phyloP scores from a whole-genome alignment of 2,888 invertebrate species.

The Apotomis capreana region DNA sequence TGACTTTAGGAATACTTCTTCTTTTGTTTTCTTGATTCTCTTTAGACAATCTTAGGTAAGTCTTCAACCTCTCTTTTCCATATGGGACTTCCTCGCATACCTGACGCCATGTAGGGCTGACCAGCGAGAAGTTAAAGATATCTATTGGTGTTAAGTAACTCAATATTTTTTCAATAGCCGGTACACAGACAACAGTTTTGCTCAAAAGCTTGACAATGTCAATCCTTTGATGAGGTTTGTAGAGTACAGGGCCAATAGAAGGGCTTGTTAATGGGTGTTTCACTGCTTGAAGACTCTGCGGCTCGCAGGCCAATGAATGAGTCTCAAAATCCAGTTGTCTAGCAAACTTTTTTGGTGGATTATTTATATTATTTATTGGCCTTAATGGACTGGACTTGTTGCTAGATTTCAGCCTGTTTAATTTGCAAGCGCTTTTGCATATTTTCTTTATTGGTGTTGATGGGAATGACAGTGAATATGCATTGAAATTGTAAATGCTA shows the following conservation, averaged over 20 bases:
- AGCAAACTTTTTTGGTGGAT: slow-evolving; percentile 64
- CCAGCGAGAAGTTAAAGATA: slow-evolving; percentile 68
- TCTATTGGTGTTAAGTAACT: slow-evolving; percentile 69
- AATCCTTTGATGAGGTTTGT: slow-evolving; percentile 70
- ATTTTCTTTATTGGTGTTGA: slow-evolving; percentile 72
- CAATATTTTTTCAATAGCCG: slow-evolving; percentile 69
- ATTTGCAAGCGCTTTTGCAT: slow-evolving; percentile 63
- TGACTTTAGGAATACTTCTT: slow-evolving; percentile 52
- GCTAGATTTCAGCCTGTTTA: slow-evolving; percentile 47
- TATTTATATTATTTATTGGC: slow-evolving; percentile 36
- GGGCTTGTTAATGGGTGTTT: slow-evolving; percentile 53
- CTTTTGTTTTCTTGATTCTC: slow-evolving; percentile 71
- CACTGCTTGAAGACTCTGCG: slow-evolving; percentile 59
- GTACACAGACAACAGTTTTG: slow-evolving; percentile 56
- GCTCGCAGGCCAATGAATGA: slow-evolving; percentile 71
- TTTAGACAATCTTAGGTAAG: slow-evolving; percentile 61
- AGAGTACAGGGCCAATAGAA: slow-evolving; percentile 54
- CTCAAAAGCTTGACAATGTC: slow-evolving; percentile 72
- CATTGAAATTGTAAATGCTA: slow-evolving; percentile 49
- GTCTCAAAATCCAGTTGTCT: slow-evolving; percentile 69
- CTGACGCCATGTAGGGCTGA: slow-evolving; percentile 68
- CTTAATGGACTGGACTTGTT: slow-evolving; percentile 42
- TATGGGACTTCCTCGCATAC: slow-evolving; percentile 65
- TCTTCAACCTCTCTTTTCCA: slow-evolving; percentile 58
- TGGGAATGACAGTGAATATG: slow-evolving; percentile 62